Base-by-base conservation (phyloP, 2,888 invertebrate species). In the Mesochorus sp. region DNA sequence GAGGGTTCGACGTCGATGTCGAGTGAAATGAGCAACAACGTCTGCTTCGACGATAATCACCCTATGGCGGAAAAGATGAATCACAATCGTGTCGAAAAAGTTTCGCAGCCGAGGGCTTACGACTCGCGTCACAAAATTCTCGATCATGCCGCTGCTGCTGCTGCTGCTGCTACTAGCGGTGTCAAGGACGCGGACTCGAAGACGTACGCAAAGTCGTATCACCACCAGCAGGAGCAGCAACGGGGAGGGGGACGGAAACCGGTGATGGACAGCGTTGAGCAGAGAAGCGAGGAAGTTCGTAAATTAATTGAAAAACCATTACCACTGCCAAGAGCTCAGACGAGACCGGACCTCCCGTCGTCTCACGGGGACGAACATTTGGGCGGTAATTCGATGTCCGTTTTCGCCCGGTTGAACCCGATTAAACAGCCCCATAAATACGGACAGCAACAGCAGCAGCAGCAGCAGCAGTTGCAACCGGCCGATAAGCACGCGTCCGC, bases 231-330 rank as follows among this genome's bases (percentile, higher is more conserved):
- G 19, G 53, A 70, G 5, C 49, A 62, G 3, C 64, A 39, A 12
- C 62, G 53, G 12, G 53, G 49, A 24, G 53, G 75, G 0, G 37
- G 55, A 31, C 19, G 78, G 57, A 78, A 74, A 55, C n/a, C n/a
- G n/a, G 21, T 53, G 0, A 28, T 86, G 0, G 90, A 90, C 14
- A 81, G 81, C 1, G 72, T 86, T 3, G 90, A 91, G 39, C 88
- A 88, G 24, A 84, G 88, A 19, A 84, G 82, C 55, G 90, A 91
- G 8, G 90, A 90, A 8, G 89, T 88, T 6, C 81, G 90, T 0
- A 91, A 91, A 34, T 67, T 90, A 0, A 89, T 90, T 1, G 90
- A 90, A 12, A 90, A 90, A 51, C 88, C 90, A 2, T 47, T 88
- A 28, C 83, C 85, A 1, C 79, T 77, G 2, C 84, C 87, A 0